These are phyloP conservation scores for Bambusicola thoracicus DNA, from an alignment of 2,113 vertebrate genomes.

Conservation along the genomic window DNA sequence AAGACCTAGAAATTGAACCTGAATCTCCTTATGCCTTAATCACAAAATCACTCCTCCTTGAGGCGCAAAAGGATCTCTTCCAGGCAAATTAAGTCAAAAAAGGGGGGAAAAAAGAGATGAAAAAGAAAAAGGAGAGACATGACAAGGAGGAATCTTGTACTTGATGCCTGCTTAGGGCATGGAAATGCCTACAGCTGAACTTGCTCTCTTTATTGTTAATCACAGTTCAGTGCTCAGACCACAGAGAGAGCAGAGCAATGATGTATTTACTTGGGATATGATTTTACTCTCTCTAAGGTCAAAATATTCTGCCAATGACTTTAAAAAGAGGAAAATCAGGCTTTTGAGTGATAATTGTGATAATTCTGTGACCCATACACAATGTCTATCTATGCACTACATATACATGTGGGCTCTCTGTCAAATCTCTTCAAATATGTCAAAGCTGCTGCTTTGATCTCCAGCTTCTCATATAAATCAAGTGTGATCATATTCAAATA, in stretches of 20 bases:
- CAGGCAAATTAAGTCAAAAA: background rate
- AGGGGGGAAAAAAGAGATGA: background rate
- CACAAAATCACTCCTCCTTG: background rate
- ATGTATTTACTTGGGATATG: background rate
- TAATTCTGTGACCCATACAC: background rate
- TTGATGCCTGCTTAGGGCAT: background rate
- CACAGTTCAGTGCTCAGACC: background rate
- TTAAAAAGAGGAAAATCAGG: slow-evolving; percentile 15
- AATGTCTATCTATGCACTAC: background rate
- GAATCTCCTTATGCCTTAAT: background rate
- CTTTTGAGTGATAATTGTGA: background rate
- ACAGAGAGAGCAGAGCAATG: background rate
- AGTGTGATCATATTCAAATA: slow-evolving; percentile 44
- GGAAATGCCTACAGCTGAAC: background rate
- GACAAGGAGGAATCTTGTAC: background rate
- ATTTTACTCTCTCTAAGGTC: background rate
- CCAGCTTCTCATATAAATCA: slow-evolving; percentile 26
- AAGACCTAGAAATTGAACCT: background rate
- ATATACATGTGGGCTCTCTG: background rate
- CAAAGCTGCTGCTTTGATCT: background rate
- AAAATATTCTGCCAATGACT: background rate
- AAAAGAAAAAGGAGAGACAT: background rate
- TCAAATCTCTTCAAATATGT: slow-evolving; percentile 2
- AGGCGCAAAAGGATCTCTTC: background rate
- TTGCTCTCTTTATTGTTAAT: slow-evolving; percentile 6